Evolutionary conservation across 2,888 invertebrate genomes (phyloP), one percentile per base, ranked within the genome.

Genomic region (Lepetodrilus schrolli): DNA sequence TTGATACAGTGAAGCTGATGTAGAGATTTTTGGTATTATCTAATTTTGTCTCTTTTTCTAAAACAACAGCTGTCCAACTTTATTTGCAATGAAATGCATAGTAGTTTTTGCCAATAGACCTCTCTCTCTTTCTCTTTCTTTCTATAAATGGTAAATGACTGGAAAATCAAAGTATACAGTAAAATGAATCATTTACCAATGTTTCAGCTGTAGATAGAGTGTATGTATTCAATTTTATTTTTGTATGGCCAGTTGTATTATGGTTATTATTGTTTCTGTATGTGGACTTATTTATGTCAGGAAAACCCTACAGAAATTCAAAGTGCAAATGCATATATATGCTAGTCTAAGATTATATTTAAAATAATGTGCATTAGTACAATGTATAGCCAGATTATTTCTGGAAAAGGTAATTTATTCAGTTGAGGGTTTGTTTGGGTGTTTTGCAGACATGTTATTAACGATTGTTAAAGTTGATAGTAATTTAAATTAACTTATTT

Each of bases 221-320:
- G 38, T 37, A 37, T 48, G 30, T 70, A 66, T 66, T 36, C 30
- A n/a, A 30, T 70, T 37, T 48, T 34, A 48, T 70, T 48, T 47
- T 70, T 49, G 17, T 66, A 47, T 47, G 47, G 66, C 47, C 43
- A 34, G 48, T 69, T 69, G 37, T 71, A 38, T 51, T 38, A 70
- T 47, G 43, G 47, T 30, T 69, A 69, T 48, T n/a, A 48, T 47
- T 49, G 30, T 49, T 49, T 70, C 49, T 30, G 36, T 36, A 36
- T 48, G 70, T 34, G 26, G 49, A 49, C 34, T 49, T 17, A 49
- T 70, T 23, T n/a, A 34, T 20, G 10, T 49, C n/a, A 49, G 34
- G 49, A 48, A 30, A 49, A 36, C 20, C 17, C 48, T 43, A 30
- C 43, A 17, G 68, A 47, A 34, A 7, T 26, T 26, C 10, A 13